These are phyloP conservation scores for Hippocampus kuda DNA, from an alignment of 2,797 vertebrate species.

Conservation along the genomic window DNA sequence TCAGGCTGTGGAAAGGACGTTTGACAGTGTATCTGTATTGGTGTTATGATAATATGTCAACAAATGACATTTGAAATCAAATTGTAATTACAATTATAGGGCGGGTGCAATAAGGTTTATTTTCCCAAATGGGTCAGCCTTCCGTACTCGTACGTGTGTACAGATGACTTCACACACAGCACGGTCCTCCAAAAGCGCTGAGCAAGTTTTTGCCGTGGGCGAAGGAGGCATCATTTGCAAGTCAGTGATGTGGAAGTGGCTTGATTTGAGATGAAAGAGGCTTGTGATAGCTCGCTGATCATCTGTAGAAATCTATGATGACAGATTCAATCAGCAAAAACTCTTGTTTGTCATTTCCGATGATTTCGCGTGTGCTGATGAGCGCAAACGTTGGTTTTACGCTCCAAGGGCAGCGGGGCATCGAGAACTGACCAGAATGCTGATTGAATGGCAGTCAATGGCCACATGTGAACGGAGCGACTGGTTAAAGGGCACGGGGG, in stretches of 20 bases:
- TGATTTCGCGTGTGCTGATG: conserved; percentile 14
- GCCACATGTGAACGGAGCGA: conserved; percentile 20
- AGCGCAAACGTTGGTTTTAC: conserved; percentile 12
- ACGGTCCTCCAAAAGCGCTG: conserved; percentile 19
- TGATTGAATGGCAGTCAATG: conserved; percentile 10
- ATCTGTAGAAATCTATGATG: conserved; percentile 4
- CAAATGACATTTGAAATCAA: no score
- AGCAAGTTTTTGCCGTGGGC: background rate
- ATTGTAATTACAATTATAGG: no score
- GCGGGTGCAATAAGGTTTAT: no score
- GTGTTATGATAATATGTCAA: no score
- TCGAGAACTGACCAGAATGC: conserved; percentile 20
- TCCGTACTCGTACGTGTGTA: conserved; percentile 13
- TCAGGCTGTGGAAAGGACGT: no score
- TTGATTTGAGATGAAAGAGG: conserved; percentile 31
- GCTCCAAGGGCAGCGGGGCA: conserved; percentile 3
- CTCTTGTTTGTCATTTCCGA: conserved; percentile 18
- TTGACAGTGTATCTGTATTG: no score
- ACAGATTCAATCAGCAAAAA: conserved; percentile 23
- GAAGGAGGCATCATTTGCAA: conserved; percentile 44
- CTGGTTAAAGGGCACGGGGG: conserved; percentile 31
- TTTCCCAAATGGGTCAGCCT: conserved; percentile 9
- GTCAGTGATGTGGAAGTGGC: conserved; percentile 33
- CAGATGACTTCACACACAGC: conserved; percentile 18
- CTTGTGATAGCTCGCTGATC: conserved; percentile 17